These are phyloP conservation scores for Turnix velox DNA, from an alignment of 2,113 vertebrate species.

Conservation along the genomic window DNA sequence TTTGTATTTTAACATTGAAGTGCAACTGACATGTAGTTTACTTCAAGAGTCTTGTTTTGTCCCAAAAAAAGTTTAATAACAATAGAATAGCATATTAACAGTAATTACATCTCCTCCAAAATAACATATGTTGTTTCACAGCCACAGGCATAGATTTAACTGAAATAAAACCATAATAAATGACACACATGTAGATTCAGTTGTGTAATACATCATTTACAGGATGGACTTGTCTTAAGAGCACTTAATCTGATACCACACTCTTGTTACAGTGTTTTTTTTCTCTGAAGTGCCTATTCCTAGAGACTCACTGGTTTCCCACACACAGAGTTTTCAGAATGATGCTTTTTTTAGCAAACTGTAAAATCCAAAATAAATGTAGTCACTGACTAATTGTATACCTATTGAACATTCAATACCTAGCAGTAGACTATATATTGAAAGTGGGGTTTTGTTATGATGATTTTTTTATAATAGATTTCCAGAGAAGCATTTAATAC, in stretches of 20 bases:
- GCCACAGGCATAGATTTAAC: background rate
- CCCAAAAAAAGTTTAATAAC: background rate
- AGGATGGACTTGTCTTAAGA: background rate
- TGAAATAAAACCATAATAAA: background rate
- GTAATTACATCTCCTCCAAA: background rate
- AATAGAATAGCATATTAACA: background rate
- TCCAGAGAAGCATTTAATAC: background rate
- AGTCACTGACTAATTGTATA: background rate
- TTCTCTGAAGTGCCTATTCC: background rate
- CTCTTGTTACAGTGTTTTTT: background rate
- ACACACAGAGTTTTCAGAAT: background rate
- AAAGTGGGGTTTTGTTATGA: background rate
- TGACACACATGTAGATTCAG: background rate
- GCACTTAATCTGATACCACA: rapidly evolving
- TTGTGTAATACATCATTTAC: background rate
- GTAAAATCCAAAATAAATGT: background rate
- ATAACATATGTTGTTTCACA: background rate
- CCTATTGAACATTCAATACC: background rate
- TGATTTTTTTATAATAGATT: background rate
- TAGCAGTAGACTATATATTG: rapidly evolving
- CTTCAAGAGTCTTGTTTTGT: background rate
- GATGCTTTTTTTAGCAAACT: background rate
- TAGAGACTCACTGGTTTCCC: background rate
- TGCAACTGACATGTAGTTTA: background rate
- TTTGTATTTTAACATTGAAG: background rate